Base-by-base conservation (phyloP, 2,888 invertebrate genomes). In the Pteria penguin region DNA sequence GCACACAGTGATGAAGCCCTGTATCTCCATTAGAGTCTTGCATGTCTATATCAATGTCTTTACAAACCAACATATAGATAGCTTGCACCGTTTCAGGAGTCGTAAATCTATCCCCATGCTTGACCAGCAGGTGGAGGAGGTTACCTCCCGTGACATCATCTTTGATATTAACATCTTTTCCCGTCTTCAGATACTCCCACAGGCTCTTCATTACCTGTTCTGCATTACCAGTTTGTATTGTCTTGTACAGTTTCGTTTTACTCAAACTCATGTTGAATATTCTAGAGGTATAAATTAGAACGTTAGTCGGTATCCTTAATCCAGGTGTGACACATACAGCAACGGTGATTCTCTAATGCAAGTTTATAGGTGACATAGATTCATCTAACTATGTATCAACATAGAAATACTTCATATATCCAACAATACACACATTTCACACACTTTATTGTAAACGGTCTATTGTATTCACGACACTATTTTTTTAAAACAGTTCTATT, bases 201-300 rank as follows among this genome's bases (percentile, higher is more conserved):
- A 88, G 72, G 22, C 79, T 78, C 60, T 80, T 82, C 36, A 87
- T 77, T 24, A 88, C 86, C 24, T 79, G 81, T 45, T 86, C 84
- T 18, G 85, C 80, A 18, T 81, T 81, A 11, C 85, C 87, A 2
- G 81, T 82, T 22, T 76, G 75, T 4, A 89, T 84, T 26, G 86
- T 82, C 88, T 96, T 96, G 66, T 87, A 90, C 67, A 90, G 62
- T 57, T 86, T 85, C 5, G 85, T 81, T 73, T 87, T 86, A 61
- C 85, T 73, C 57, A 87, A 81, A 78, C 85, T 85, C 87, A 87
- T 87, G 27, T 72, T 78, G 68, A 52, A 24, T 11, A 29, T 26
- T 45, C 65, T 27, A 18, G 45, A 36, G 36, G 11, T 26, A 45
- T 45, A 45, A 45, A 45, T 8, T 45, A 45, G 45, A 45, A 45